phyloP scores from a whole-genome alignment of 1,140 invertebrate species.

The Drosophila ercepeae region DNA sequence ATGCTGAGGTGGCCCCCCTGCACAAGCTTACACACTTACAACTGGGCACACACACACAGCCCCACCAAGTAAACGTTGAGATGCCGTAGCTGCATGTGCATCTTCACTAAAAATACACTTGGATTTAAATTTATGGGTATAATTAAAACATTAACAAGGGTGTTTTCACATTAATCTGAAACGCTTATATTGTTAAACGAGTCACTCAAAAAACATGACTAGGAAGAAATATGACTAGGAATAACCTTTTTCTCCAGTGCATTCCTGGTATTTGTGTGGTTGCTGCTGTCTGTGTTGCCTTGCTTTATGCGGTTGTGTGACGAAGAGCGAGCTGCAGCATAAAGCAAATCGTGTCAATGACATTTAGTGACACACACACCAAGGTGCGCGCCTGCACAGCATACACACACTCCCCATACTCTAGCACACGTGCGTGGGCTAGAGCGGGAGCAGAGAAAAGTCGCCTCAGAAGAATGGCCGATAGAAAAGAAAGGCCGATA shows the following conservation, averaged over 20 bases:
- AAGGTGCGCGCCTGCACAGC: conserved; percentile 5
- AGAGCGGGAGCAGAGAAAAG: conserved; percentile 17
- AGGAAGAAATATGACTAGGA: no score
- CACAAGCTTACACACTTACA: conserved; percentile 15
- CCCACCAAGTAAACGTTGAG: conserved; percentile 52
- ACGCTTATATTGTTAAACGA: no score
- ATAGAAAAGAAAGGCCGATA: conserved; percentile 52
- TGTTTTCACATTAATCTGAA: no score
- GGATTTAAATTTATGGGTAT: not conserved
- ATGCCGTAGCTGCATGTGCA: conserved; percentile 46
- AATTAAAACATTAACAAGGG: not conserved
- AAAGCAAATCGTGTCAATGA: conserved; percentile 80
- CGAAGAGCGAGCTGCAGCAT: conserved; percentile 63
- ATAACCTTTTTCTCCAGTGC: conserved; percentile 3
- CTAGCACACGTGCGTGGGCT: conserved; percentile 12
- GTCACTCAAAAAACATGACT: no score
- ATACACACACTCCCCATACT: not conserved
- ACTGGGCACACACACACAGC: not conserved
- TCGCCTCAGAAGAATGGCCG: conserved; percentile 27
- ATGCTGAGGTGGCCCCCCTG: conserved; percentile 67
- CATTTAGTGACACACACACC: conserved; percentile 73
- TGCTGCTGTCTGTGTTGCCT: conserved; percentile 28
- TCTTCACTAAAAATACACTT: conserved; percentile 17
- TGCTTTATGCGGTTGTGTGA: conserved; percentile 35
- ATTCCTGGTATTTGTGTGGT: conserved; percentile 6